A percentile compares a stretch with the other conserved stretches of the same genome.
Evolutionary conservation across 1,140 invertebrate genomes (phyloP).

Genomic region (Drosophila arawakana): DNA sequence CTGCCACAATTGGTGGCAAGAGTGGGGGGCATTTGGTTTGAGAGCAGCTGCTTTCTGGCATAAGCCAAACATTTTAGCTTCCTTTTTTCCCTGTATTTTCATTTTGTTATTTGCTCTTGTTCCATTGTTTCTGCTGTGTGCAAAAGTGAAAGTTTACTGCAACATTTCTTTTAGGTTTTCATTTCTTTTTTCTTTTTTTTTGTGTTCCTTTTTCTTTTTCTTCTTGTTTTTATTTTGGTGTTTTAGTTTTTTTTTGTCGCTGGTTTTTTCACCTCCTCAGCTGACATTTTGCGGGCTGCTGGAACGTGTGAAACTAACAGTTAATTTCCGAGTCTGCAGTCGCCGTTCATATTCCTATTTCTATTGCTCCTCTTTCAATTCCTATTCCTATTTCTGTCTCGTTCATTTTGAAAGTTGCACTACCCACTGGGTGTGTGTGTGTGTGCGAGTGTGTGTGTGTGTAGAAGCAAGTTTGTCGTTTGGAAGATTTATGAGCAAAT

Average conservation of each 20-base stretch:
- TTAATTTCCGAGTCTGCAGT: conserved; percentile 68
- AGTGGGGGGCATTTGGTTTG: conserved; percentile 24
- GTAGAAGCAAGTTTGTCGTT: conserved; percentile 72
- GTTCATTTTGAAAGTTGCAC: conserved; percentile 58
- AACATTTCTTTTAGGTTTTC: conserved; percentile 69
- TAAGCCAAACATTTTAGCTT: conserved; percentile 48
- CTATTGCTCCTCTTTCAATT: conserved; percentile 23
- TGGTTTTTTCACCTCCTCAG: conserved; percentile 24
- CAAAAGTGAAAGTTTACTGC: conserved; percentile 78
- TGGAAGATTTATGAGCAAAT: conserved; percentile 77
- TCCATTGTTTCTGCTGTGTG: conserved; percentile 48
- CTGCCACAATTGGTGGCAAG: conserved; percentile 1
- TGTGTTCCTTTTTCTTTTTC: background rate
- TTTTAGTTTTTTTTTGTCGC: conserved; percentile 14
- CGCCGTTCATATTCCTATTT: conserved; percentile 42
- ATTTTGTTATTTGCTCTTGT: conserved; percentile 7
- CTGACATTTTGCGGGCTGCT: conserved; percentile 45
- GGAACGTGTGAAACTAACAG: conserved; percentile 79
- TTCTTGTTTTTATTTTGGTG: conserved; percentile 6
- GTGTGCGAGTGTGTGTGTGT: conserved; percentile 35
- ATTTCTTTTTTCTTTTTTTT: conserved; percentile 8
- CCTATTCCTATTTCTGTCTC: conserved; percentile 50
- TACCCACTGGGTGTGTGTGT: conserved; percentile 22
- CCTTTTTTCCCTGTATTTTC: conserved; percentile 13
- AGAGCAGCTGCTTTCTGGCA: conserved; percentile 62